These are phyloP conservation scores for Tenualosa thibaudeaui DNA, from an alignment of 2,797 vertebrate genomes.

Conservation along the genomic window DNA sequence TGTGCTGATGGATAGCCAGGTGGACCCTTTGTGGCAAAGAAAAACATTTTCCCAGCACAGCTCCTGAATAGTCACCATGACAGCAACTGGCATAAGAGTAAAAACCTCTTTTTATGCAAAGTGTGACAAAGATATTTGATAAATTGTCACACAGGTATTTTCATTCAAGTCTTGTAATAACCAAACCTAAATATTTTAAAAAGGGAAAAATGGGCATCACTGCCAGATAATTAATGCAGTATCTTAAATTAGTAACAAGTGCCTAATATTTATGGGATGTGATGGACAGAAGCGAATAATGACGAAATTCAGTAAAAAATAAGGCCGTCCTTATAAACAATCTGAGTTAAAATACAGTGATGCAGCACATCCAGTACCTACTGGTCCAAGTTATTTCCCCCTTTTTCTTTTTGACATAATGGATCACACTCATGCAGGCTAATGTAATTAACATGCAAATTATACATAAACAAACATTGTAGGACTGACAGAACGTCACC, in stretches of 20 bases:
- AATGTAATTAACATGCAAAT: constrained; percentile 60
- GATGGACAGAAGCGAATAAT: not conserved
- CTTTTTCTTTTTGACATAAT: constrained; percentile 35
- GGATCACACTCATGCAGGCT: constrained; percentile 37
- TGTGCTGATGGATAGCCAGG: not conserved
- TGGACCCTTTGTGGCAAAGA: not conserved
- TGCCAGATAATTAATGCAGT: not conserved
- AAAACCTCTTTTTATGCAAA: not conserved
- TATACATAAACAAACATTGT: constrained; percentile 45
- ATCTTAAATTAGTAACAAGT: not conserved
- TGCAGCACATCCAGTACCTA: not conserved
- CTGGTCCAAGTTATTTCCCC: constrained; percentile 36
- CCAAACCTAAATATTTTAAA: not conserved
- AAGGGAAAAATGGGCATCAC: not conserved
- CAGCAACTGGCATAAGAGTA: not conserved
- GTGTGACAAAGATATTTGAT: not conserved
- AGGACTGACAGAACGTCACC: constrained; percentile 36
- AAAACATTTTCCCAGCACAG: not conserved
- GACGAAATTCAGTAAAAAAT: not conserved
- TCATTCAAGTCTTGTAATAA: too few relatives aligned
- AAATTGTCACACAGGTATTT: too few relatives aligned
- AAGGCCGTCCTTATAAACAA: too few relatives aligned
- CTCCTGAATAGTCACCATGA: not conserved
- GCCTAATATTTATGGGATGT: not conserved
- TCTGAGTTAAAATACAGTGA: too few relatives aligned